A percentile compares a stretch with the other conserved stretches of the same genome.
These are phyloP conservation scores for Aptenodytes patagonicus DNA, from an alignment of 2,113 vertebrate genomes.

Conservation along the genomic window DNA sequence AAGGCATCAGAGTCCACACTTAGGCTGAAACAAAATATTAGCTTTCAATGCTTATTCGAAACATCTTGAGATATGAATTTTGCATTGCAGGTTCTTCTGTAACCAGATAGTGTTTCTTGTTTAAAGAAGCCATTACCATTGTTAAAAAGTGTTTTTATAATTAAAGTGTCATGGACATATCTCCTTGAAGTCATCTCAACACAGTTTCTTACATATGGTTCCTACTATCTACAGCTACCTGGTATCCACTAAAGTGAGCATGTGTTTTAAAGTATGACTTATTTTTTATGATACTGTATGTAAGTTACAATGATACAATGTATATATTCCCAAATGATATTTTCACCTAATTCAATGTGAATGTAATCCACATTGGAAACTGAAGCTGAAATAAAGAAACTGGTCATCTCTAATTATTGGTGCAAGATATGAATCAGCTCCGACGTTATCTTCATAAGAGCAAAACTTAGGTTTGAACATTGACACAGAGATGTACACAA, in stretches of 20 bases:
- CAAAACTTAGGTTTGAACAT: neutral
- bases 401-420: neutral
- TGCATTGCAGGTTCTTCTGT: neutral
- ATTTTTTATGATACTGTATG: neutral
- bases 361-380: neutral
- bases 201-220: neutral
- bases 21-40: neutral
- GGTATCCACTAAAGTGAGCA: neutral
- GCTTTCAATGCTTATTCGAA: neutral
- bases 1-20: neutral
- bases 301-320: neutral
- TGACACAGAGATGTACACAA: neutral
- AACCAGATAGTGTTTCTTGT: neutral
- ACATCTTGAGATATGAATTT: neutral
- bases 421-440: neutral
- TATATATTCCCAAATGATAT: neutral
- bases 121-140: neutral
- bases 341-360: neutral
- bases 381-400: neutral
- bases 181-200: neutral
- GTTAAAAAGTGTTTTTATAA: neutral
- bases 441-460: accelerated
- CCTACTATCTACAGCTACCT: neutral
- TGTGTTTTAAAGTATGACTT: neutral
- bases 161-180: neutral